Conservation (phyloP, 2,888 invertebrate genomes). For the Himalopsyche japonica region DNA sequence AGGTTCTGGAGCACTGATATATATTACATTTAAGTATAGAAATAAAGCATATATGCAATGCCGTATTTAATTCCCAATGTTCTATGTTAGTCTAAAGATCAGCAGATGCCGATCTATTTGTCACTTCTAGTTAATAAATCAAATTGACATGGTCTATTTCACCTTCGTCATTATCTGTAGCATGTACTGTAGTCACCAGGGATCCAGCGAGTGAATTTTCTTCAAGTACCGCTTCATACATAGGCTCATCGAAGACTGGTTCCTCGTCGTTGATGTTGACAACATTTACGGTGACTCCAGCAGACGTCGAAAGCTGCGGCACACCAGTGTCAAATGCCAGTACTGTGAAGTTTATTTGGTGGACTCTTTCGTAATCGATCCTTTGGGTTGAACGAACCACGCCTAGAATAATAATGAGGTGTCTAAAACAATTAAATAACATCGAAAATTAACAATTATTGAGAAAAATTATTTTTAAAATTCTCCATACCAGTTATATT, state of each 20-base stretch:
- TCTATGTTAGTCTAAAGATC: no score
- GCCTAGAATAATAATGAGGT: slow-evolving; percentile 54
- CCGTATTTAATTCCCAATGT: no score
- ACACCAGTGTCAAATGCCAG: slow-evolving; percentile 85
- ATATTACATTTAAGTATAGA: no score
- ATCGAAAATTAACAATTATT: background rate
- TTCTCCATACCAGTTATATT: slow-evolving; percentile 69
- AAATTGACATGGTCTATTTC: slow-evolving; percentile 41
- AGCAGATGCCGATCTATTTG: no score
- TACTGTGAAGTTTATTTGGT: slow-evolving; percentile 76
- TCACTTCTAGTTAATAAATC: no score
- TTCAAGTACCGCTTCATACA: slow-evolving; percentile 71
- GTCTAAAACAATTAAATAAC: background rate
- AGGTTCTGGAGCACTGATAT: no score
- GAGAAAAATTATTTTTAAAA: no score
- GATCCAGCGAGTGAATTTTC: slow-evolving; percentile 80
- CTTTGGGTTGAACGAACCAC: slow-evolving; percentile 74
- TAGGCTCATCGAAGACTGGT: slow-evolving; percentile 71
- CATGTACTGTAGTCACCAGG: slow-evolving; percentile 71
- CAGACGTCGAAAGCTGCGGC: slow-evolving; percentile 78
- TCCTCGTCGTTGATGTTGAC: slow-evolving; percentile 87
- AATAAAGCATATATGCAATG: no score
- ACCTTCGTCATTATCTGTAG: slow-evolving; percentile 78
- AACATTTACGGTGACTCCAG: slow-evolving; percentile 75
- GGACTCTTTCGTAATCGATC: slow-evolving; percentile 83